Evolutionary conservation across 2,888 invertebrate genomes (phyloP).

Genomic region (Agriopis aurantiaria): DNA sequence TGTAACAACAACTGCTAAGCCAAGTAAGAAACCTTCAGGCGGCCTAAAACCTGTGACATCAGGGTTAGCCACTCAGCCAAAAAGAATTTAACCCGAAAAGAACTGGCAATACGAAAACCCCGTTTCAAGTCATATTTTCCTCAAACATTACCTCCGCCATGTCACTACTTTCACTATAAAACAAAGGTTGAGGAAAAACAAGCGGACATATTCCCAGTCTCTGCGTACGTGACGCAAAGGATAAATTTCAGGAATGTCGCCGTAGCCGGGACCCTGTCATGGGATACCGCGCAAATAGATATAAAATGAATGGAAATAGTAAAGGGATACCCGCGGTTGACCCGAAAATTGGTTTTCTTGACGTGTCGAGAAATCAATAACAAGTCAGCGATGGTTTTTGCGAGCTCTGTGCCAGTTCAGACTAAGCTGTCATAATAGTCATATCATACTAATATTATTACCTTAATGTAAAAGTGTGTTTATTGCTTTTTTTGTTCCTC

Average conservation of each 20-base stretch:
- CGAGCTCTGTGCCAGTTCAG: neutral
- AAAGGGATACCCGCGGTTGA: conserved; percentile 40
- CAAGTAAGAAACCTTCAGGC: no score
- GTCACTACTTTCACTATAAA: conserved; percentile 35
- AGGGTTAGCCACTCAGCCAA: no score
- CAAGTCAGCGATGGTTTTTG: conserved; percentile 24
- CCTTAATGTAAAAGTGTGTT: no score
- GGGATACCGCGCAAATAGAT: conserved; percentile 43
- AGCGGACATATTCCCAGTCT: conserved; percentile 33
- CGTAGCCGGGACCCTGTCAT: conserved; percentile 32
- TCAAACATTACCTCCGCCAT: conserved; percentile 33
- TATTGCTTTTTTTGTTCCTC: no score
- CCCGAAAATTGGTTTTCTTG: conserved; percentile 44
- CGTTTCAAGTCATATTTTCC: conserved; percentile 31
- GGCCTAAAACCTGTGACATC: no score
- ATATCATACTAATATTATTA: no score
- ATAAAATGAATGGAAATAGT: conserved; percentile 45
- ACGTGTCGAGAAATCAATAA: conserved; percentile 44
- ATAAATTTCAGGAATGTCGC: conserved; percentile 41
- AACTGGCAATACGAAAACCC: conserved; percentile 19
- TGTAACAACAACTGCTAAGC: no score
- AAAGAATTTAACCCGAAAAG: no score
- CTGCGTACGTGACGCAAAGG: conserved; percentile 40
- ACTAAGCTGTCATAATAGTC: neutral
- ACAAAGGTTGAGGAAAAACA: conserved; percentile 39